phyloP scores from a whole-genome alignment of 2,888 invertebrate species.

The Steinernema carpocapsae region DNA sequence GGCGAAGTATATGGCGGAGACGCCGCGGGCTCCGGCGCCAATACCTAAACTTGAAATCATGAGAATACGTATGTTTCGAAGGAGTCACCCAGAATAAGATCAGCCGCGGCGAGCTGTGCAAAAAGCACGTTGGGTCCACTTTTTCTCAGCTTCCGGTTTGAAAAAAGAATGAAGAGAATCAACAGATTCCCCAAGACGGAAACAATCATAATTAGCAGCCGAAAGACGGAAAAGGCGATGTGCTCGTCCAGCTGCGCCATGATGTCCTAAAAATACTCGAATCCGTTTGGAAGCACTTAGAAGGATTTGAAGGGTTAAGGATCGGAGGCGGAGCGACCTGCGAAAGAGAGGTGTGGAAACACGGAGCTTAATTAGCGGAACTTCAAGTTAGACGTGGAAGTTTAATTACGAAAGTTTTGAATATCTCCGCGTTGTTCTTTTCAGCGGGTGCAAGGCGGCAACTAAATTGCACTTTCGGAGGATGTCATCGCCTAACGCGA shows the following conservation, averaged over 20 bases:
- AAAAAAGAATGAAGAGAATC: background rate
- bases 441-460: no score
- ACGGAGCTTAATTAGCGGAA: no score
- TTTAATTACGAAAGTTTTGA: no score
- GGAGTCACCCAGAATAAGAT: background rate
- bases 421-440: no score
- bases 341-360: no score
- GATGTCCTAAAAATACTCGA: background rate
- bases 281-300: no score
- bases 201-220: background rate
- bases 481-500: no score
- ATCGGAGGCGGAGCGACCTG: no score
- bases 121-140: background rate
- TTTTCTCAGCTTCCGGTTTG: background rate
- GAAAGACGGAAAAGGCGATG: background rate
- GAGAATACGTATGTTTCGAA: no score
- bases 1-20: background rate
- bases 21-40: background rate
- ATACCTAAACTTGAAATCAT: background rate
- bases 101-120: slow-evolving; percentile 1
- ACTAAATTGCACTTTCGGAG: no score
- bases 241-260: slow-evolving; percentile 5
- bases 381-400: no score
- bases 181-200: background rate
- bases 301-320: no score